These are phyloP conservation scores for Dascillus cervinus DNA, from an alignment of 2,888 invertebrate species.

Conservation along the genomic window DNA sequence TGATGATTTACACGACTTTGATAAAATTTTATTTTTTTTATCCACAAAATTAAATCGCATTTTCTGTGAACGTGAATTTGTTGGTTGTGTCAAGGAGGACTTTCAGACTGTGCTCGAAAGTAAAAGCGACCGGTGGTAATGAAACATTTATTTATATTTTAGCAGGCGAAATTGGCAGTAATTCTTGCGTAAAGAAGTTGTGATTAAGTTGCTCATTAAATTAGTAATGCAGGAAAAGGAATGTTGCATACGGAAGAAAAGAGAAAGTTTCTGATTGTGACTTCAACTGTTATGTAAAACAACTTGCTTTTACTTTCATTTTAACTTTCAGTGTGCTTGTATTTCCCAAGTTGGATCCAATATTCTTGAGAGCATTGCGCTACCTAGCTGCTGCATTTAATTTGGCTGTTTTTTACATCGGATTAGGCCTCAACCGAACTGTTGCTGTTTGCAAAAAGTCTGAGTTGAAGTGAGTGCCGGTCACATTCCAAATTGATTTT, in stretches of 20 bases:
- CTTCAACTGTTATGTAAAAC: conserved; percentile 42
- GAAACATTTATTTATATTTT: no score
- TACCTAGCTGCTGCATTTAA: conserved; percentile 31
- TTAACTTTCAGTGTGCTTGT: conserved; percentile 25
- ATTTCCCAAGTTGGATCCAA: conserved; percentile 33
- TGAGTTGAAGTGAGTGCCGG: no score
- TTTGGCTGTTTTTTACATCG: conserved; percentile 12
- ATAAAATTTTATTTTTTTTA: conserved; percentile 28
- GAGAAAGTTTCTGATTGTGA: conserved; percentile 39
- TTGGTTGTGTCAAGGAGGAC: conserved; percentile 30
- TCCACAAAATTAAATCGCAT: conserved; percentile 32
- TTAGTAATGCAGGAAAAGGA: conserved; percentile 12
- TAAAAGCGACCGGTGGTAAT: conserved; percentile 27
- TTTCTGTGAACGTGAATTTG: conserved; percentile 32
- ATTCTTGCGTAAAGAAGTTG: no score
- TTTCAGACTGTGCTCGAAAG: conserved; percentile 26
- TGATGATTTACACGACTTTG: conserved; percentile 25
- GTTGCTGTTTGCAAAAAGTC: no score
- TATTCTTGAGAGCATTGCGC: conserved; percentile 31
- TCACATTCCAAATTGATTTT: no score
- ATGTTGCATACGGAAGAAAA: conserved; percentile 28
- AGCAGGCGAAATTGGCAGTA: no score
- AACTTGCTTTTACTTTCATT: conserved; percentile 42
- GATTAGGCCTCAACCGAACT: conserved; percentile 9
- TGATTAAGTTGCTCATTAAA: no score